Conservation (phyloP, 2,888 invertebrate species). For the Prosapia bicincta region DNA sequence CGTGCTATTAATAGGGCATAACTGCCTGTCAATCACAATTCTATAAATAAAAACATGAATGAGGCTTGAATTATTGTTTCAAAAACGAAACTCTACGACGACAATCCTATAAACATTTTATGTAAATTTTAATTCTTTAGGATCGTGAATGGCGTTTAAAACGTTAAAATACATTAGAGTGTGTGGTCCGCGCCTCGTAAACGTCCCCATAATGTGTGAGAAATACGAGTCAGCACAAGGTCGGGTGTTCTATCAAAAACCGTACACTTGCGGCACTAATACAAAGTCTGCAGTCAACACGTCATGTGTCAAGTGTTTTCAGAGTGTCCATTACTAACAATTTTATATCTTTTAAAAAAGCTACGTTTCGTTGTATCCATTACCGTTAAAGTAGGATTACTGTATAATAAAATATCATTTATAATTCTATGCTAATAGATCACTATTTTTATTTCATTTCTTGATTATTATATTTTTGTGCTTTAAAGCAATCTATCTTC, state of each 20-base stretch:
- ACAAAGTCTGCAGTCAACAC: not conserved
- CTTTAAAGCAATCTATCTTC: no score
- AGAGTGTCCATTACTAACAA: no score
- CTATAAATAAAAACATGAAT: not conserved
- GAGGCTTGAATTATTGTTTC: not conserved
- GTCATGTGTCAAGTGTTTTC: no score
- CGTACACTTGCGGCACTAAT: not conserved
- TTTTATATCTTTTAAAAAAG: no score
- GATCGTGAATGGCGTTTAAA: not conserved
- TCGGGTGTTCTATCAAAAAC: not conserved
- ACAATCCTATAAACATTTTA: not conserved
- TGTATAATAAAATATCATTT: no score
- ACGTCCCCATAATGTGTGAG: not conserved
- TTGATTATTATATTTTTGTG: no score
- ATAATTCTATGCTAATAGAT: no score
- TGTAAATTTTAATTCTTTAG: not conserved
- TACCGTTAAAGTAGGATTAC: no score
- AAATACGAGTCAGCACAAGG: not conserved
- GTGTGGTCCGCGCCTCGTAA: slow-evolving; percentile 2
- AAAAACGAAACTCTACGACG: not conserved
- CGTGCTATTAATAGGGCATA: not conserved
- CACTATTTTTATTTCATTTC: no score
- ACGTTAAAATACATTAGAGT: not conserved
- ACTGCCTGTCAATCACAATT: not conserved
- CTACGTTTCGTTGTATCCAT: no score